A percentile compares a stretch with the other conserved stretches of the same genome.
Evolutionary conservation across 1,140 invertebrate species (phyloP).

Genomic region (Tetragonula clypearis): DNA sequence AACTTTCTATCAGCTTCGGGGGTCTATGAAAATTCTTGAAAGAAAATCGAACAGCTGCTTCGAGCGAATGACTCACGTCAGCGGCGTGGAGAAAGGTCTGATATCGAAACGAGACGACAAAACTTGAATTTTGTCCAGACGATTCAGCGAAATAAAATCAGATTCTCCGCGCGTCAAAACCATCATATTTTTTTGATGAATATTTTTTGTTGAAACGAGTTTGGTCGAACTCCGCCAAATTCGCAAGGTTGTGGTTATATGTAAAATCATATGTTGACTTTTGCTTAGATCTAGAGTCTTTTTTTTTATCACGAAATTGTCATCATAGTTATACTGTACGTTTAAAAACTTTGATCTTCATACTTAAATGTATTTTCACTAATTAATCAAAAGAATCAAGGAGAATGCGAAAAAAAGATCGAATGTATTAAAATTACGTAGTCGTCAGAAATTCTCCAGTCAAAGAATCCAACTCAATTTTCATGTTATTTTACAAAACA

Average conservation of each 20-base stretch:
- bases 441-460: not conserved
- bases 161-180: not conserved
- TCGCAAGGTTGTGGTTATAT: too few species aligned
- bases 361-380: not conserved
- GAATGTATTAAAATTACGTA: not conserved
- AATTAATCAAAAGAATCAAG: not conserved
- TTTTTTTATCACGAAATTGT: too few species aligned
- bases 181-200: not conserved
- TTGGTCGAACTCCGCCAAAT: too few species aligned
- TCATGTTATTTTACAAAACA: not conserved
- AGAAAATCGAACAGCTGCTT: conserved; percentile 11
- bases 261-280: too few species aligned
- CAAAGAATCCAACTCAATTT: not conserved
- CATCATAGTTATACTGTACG: too few species aligned
- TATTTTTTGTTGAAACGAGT: not conserved
- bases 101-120: conserved; percentile 15
- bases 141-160: not conserved
- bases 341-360: too few species aligned
- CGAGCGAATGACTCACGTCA: conserved; percentile 6
- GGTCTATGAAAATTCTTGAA: conserved; percentile 12
- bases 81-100: not conserved
- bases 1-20: not conserved
- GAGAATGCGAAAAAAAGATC: not conserved
- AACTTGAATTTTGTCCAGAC: conserved; percentile 9
- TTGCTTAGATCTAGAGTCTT: too few species aligned